Percentiles rank a stretch among this genome's conserved stretches.
Conservation (phyloP, 2,797 vertebrate species). For the Steatocranus sp. region DNA sequence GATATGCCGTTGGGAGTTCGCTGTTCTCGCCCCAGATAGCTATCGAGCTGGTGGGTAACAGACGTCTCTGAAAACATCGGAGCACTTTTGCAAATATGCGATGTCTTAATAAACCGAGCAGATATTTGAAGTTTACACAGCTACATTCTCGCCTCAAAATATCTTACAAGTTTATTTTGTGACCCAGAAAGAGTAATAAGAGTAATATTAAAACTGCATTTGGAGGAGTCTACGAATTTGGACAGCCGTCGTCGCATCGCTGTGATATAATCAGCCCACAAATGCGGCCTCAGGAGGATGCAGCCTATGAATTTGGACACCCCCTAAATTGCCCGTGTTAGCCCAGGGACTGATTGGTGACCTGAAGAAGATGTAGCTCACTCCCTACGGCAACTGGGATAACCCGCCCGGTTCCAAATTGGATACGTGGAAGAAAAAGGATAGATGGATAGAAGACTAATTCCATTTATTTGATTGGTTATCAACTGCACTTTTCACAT, state of each 20-base stretch:
- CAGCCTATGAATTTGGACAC: not conserved
- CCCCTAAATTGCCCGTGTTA: not conserved
- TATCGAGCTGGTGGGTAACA: not conserved
- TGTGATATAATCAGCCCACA: not conserved
- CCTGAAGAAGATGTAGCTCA: not conserved
- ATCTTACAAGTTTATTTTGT: not conserved
- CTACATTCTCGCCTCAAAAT: not conserved
- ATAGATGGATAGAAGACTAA: not conserved
- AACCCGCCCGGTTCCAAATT: not conserved
- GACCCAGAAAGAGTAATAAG: not conserved
- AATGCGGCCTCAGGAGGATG: not conserved
- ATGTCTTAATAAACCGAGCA: not conserved
- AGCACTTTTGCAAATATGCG: not conserved
- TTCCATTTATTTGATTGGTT: not conserved
- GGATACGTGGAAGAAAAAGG: not conserved
- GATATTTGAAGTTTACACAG: not conserved
- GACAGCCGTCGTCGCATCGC: fast-evolving
- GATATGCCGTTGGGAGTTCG: not conserved
- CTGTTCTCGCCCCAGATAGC: not conserved
- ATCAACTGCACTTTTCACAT: not conserved
- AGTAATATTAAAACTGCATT: not conserved
- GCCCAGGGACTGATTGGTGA: not conserved
- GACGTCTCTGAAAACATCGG: not conserved
- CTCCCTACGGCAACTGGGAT: fast-evolving
- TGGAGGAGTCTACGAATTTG: not conserved